Percentiles rank a stretch among this genome's conserved stretches.
These are phyloP conservation scores for Sphenopsis melanotis DNA, from an alignment of 2,797 vertebrate species.

Conservation along the genomic window DNA sequence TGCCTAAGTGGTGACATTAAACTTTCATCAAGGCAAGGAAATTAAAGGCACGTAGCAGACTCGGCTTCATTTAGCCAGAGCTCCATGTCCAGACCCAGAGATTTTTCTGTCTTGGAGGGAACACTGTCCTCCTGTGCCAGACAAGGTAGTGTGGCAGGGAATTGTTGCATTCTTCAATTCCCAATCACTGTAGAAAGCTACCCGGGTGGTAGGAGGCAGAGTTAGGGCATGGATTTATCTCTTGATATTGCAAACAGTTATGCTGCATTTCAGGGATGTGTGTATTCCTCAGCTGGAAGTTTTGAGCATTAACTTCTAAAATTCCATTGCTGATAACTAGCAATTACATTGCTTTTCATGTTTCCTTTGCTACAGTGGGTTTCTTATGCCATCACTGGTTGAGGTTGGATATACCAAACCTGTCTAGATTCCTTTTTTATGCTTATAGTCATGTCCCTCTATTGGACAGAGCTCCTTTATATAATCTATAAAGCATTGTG, in stretches of 20 bases:
- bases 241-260: neutral
- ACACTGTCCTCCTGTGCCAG: neutral
- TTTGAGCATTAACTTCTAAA: neutral
- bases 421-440: neutral
- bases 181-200: neutral
- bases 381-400: neutral
- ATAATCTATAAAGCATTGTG: neutral
- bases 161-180: neutral
- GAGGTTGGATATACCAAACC: neutral
- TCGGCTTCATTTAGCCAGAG: neutral
- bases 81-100: neutral
- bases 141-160: neutral
- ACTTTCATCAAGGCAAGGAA: conserved; percentile 34
- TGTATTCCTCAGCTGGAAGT: neutral
- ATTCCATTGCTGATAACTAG: neutral
- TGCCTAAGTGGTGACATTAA: conserved; percentile 32
- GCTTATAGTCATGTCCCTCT: neutral
- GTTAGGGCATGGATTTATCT: neutral
- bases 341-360: neutral
- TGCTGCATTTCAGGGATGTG: neutral
- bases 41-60: conserved; percentile 23
- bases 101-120: neutral
- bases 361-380: neutral
- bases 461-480: neutral
- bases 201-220: neutral